Base-by-base conservation (phyloP, 2,797 vertebrate genomes). In the Gephyroberyx darwinii region DNA sequence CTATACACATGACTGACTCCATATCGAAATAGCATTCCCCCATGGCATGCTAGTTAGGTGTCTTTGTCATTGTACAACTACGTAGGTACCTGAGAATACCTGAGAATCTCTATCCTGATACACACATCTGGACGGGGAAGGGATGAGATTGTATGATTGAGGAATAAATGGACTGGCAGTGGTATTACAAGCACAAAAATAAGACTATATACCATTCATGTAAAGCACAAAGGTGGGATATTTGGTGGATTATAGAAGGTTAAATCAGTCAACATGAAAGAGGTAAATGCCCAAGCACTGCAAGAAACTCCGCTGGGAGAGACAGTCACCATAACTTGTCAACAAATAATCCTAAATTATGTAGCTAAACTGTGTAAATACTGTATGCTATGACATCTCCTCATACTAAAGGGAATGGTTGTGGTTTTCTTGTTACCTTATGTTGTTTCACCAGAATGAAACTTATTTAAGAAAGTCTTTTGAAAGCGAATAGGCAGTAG, bases 311-410 rank as follows among this genome's bases (percentile, higher is more conserved):
- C 12, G 82, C 55, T 54, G 47, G 63, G 33, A 83, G 43, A 58
- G 68, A 63, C 45, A 58, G 19, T 81, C 60, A 81, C 51, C 48
- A 59, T 60, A 43, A 66, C 54, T 72, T 65, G 66, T 81, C 22
- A 16, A 70, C 52, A 62, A 41, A 65, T 64, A 33, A 65, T 39
- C 51, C 41, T 69, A 64, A 82, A 65, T 77, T 12, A 88, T 86
- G 75, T 88, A 85, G 86, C 84, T 80, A 76, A 65, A 61, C 69
- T 65, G 57, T 90, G 87, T 91, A 91, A 84, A 92, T 90, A 88
- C 55, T 88, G 81, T 83, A 75, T 70, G 82, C 75, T 64, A 61
- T 72, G 65, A 82, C 54, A 20, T 80, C 70, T 71, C 63, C 69
- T 85, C 56, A 31, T 61, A 69, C 69, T 75, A 90, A 91, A 92